Evolutionary conservation across 2,113 vertebrate species (phyloP), one percentile per base, ranked within the genome.

Genomic region (Galbula dea): DNA sequence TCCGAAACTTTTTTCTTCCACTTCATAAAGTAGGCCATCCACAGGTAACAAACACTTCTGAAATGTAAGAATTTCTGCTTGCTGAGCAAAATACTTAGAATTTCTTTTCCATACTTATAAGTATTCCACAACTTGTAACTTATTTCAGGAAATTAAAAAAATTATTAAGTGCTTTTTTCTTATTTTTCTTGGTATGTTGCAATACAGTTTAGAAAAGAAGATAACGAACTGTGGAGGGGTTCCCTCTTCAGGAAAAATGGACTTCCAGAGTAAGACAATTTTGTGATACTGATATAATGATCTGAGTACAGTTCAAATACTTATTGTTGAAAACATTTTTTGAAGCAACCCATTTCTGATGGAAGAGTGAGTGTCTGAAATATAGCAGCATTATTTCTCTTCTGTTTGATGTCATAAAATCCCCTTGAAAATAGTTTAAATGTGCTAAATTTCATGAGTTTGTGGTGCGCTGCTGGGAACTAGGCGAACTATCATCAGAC

Each of bases 251-350:
- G 68, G 39, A 90, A 74, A 82, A 95, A 86, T 39, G 69, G 61
- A 43, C 48, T 83, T 89, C 22, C 84, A 82, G 21, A 41, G 74
- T 84, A 36, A 93, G 22, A 37, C 72, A 90, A 62, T 90, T 88
- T 86, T 86, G 7, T 73, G 36, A 85, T 72, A 72, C n/a, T 26
- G 41, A 62, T 93, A 68, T 76, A 94, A 95, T 91, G 72, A 89
- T 89, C 55, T 85, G 55, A 95, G 86, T 89, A 78, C 8, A 4
- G 21, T 86, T 96, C 90, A 93, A 91, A 90, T 86, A 69, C 67
- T 84, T 78, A 51, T 61, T 90, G n/a, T 37, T 55, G 75, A 90
- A 83, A 76, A 75, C 20, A 55, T 5, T 90, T 96, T 71, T 94
- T 7, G 18, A 89, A 94, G 72, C 55, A 96, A 71, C 20, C 8